Conservation (phyloP, 2,888 invertebrate genomes). For the Melikaiella ostensackeni region DNA sequence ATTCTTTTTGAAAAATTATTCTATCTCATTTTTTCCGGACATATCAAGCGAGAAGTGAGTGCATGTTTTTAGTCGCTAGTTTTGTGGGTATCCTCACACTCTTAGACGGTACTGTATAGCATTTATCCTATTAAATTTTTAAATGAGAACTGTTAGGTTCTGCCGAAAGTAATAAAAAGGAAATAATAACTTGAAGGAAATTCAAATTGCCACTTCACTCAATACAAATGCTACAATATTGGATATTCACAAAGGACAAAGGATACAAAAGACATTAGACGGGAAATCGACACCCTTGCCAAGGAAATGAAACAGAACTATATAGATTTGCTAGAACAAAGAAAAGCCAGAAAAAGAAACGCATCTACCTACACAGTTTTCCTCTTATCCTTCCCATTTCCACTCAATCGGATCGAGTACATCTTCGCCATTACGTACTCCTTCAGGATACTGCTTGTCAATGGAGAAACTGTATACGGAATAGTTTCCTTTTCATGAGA, state of each 20-base stretch:
- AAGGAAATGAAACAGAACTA: conserved; percentile 46
- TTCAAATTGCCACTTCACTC: conserved; percentile 21
- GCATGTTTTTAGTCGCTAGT: too few relatives aligned
- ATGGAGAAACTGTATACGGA: conserved; percentile 32
- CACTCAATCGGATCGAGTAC: conserved; percentile 59
- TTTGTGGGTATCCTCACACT: too few relatives aligned
- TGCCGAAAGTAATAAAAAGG: neutral
- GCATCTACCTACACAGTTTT: conserved; percentile 59
- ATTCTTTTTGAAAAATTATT: too few relatives aligned
- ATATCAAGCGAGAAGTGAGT: too few relatives aligned
- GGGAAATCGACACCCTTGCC: conserved; percentile 45
- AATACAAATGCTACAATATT: conserved; percentile 17
- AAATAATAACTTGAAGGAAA: conserved; percentile 18
- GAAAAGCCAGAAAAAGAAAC: conserved; percentile 39
- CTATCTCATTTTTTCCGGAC: too few relatives aligned
- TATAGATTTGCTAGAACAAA: conserved; percentile 38
- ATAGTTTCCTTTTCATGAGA: conserved; percentile 27
- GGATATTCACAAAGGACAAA: conserved; percentile 33
- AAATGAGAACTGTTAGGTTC: neutral
- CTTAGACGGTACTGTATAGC: too few relatives aligned
- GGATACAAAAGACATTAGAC: conserved; percentile 28
- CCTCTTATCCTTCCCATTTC: conserved; percentile 60
- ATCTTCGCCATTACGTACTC: conserved; percentile 55
- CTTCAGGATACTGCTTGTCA: conserved; percentile 37
- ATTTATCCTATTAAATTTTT: too few relatives aligned